Percentiles rank a stretch among this genome's conserved stretches.
These are phyloP conservation scores for Origma solitaria DNA, from an alignment of 2,113 vertebrate species.

Conservation along the genomic window DNA sequence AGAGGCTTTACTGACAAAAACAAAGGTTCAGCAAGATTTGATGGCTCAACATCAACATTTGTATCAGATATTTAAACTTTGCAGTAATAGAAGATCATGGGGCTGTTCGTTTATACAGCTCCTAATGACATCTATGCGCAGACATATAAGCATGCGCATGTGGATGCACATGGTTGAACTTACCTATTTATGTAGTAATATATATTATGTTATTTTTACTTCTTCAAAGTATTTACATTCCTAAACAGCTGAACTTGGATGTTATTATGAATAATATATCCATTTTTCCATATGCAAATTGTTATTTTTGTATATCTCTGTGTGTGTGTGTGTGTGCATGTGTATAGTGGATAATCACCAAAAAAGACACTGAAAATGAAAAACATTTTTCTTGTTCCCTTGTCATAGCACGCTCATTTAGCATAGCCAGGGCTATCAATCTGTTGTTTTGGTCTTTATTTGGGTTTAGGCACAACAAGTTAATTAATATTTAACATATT, in stretches of 20 bases:
- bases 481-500: neutral
- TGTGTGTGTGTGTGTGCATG: neutral
- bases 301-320: fast-evolving
- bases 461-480: neutral
- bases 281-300: neutral
- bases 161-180: neutral
- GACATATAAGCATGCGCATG: fast-evolving
- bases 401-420: neutral
- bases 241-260: neutral
- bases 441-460: neutral
- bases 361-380: neutral
- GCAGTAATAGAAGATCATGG: neutral
- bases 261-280: neutral
- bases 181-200: neutral
- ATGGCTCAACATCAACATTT: neutral
- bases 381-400: neutral
- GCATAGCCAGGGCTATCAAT: neutral
- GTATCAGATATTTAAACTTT: neutral
- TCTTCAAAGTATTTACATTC: neutral
- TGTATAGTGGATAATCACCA: neutral
- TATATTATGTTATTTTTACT: neutral
- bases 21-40: neutral
- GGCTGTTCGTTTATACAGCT: neutral
- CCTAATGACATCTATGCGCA: neutral
- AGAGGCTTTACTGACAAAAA: neutral